phyloP scores from a whole-genome alignment of 2,888 invertebrate species.

The Harpalus rubripes region DNA sequence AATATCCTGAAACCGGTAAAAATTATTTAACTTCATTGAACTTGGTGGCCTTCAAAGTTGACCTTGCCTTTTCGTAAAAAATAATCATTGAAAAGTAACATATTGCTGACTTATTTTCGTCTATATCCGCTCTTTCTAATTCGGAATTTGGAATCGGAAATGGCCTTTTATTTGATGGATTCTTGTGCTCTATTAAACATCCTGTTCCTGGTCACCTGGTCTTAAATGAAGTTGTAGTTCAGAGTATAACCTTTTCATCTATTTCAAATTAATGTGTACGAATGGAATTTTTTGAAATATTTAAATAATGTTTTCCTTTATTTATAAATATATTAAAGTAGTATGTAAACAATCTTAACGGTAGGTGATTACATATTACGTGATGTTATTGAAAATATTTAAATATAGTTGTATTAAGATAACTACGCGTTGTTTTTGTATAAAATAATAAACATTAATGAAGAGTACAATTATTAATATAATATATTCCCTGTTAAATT shows the following conservation, averaged over 20 bases:
- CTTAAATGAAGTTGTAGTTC: not conserved
- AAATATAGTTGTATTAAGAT: not conserved
- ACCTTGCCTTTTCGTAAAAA: not conserved
- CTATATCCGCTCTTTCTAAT: not conserved
- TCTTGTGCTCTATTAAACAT: not conserved
- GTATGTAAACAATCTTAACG: not conserved
- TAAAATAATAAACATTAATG: not conserved
- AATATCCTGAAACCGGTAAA: too few relatives aligned
- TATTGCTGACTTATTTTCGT: not conserved
- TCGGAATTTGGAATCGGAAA: not conserved
- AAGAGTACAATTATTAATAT: too few relatives aligned
- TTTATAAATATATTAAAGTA: not conserved
- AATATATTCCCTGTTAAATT: too few relatives aligned
- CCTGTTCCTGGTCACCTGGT: not conserved
- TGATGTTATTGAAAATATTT: conserved; percentile 12
- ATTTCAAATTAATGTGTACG: not conserved
- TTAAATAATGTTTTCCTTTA: not conserved
- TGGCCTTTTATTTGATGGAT: not conserved
- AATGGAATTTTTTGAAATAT: not conserved
- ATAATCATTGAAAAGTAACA: not conserved
- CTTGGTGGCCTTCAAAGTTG: not conserved
- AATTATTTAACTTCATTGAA: not conserved
- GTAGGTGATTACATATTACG: not conserved
- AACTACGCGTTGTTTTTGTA: not conserved
- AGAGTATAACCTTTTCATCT: not conserved